Base-by-base conservation (phyloP, 35 echinoderm and acorn worm species). In the Anneissia japonica region DNA sequence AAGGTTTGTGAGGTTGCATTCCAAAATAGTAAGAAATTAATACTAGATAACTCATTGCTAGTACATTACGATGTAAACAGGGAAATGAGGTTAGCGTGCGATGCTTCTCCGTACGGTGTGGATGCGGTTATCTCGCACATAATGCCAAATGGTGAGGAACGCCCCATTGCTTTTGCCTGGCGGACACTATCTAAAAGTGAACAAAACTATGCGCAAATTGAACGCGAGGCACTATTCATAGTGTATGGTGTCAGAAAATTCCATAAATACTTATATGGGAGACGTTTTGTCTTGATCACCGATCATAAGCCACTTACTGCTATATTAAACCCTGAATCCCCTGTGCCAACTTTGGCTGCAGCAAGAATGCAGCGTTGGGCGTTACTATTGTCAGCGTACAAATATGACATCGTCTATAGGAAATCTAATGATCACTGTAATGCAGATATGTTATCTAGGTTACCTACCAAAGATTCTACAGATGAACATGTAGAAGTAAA, bases 121-220 rank as follows among this genome's bases (percentile, higher is more conserved):
- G n/a, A n/a, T n/a, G n/a, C n/a, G n/a, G n/a, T n/a, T n/a, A n/a
- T n/a, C n/a, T 64, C 51, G 51, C 12, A 12, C 12, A 64, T 83
- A 3, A 84, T 89, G 86, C 75, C 86, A 36, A 43, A 89, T 77
- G 86, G 86, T 4, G 46, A 83, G 6, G 87, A 93, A 74, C 72
- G 78, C 34, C 88, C 88, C 13, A 87, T 90, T 26, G 92, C 92
- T 9, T 94, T 86, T 77, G 88, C 89, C 4, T 94, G 88, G 4
- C 84, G 89, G 9, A 83, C 92, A 31, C 74, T 94, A 4, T 26
- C 83, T 13, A 14, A 26, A 76, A 85, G 83, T 23, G 92, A 94
- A 32, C 45, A 79, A 80, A 96, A 92, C 74, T 92, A 92, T 92
- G 82, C 93, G 30, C 90, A 77, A 32, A 77, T 16, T 77, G 75